phyloP scores from a whole-genome alignment of 1,140 invertebrate genomes.

The Pararge aegeria region DNA sequence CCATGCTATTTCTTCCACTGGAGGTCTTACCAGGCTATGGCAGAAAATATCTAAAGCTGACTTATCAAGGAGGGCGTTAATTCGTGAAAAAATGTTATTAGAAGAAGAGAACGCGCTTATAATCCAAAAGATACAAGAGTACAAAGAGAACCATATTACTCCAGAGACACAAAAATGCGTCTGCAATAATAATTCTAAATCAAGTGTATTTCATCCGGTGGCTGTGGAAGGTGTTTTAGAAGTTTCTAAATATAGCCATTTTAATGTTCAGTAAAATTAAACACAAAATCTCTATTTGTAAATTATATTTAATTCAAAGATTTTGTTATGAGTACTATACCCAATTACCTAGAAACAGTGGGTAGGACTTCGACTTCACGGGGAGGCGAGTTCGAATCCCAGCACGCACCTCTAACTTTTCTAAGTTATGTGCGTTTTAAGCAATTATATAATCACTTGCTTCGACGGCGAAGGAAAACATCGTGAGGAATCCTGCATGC shows the following conservation, averaged over 20 bases:
- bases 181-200: constrained; percentile 33
- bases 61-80: constrained; percentile 51
- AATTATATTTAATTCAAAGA: too few relatives aligned
- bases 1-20: constrained; percentile 51
- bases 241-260: constrained; percentile 44
- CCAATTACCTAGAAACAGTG: too few relatives aligned
- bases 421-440: too few relatives aligned
- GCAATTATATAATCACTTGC: too few relatives aligned
- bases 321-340: too few relatives aligned
- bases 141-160: constrained; percentile 37
- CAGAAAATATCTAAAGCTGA: constrained; percentile 63
- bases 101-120: constrained; percentile 59
- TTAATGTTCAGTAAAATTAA: neutral
- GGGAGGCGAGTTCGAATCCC: too few relatives aligned
- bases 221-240: constrained; percentile 49
- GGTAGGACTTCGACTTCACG: too few relatives aligned
- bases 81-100: constrained; percentile 57
- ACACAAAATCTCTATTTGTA: too few relatives aligned
- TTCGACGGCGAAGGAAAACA: too few relatives aligned
- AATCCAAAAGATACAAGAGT: constrained; percentile 40
- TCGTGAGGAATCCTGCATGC: too few relatives aligned
- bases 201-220: constrained; percentile 26
- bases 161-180: constrained; percentile 44
- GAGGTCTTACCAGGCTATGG: constrained; percentile 62
- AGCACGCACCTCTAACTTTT: too few relatives aligned